Base-by-base conservation (phyloP, 2,888 invertebrate species). In the Epinotia ramella region DNA sequence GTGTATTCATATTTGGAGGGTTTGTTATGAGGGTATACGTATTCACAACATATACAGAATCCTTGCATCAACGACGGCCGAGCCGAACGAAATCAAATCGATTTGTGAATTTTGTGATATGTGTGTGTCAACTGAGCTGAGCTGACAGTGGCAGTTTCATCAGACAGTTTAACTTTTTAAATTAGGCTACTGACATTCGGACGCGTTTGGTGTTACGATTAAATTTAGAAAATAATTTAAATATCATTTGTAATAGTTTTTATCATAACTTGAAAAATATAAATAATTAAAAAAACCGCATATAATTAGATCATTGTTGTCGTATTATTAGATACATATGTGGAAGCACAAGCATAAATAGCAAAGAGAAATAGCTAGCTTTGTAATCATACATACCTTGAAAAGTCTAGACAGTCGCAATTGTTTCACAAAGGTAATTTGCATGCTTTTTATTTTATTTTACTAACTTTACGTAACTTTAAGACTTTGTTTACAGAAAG, bases 381-480 rank as follows among this genome's bases (percentile, higher is more conserved):
- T 59, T 24, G 18, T 68, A 68, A 20, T 16, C 68, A n/a, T 7
- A 4, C 9, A 28, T 53, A 56, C 68, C 68, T 68, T 68, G 68
- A 59, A 68, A 68, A 33, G 44, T 20, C 57, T 59, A 57, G 44
- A 44, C 68, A 68, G 68, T 44, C 68, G 57, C 57, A 67, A 40
- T 59, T 57, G 57, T 57, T 68, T 44, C 33, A 40, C 33, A 6
- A 40, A 68, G 68, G 68, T 68, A 68, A 68, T 20, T 16, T 44
- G 57, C 57, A 44, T 57, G 57, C 24, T 68, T 67, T 44, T 68
- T 5, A 44, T 24, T n/a, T 28, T 49, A 28, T 46, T 66, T n/a
- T 18, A 16, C 13, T 13, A 64, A 64, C 20, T 49, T 49, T 13
- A 28, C 12, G 40, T n/a, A 63, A 20, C 20, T 13, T 44, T n/a